phyloP scores from a whole-genome alignment of 2,797 vertebrate genomes.

The Tapirus indicus region DNA sequence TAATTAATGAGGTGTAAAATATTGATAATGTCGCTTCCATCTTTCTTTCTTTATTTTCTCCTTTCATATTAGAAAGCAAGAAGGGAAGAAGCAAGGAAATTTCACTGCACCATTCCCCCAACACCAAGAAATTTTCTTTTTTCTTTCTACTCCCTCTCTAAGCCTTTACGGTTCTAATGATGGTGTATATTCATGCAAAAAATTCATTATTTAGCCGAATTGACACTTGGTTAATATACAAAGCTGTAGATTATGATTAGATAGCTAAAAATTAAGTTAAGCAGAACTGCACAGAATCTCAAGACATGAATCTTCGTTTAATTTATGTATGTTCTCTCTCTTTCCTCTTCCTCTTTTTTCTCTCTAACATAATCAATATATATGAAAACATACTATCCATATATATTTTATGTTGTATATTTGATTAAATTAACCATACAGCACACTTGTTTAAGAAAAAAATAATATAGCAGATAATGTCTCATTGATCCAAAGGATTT shows the following conservation, averaged over 20 bases:
- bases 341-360: not conserved
- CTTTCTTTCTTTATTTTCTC: not conserved
- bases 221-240: not conserved
- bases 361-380: not conserved
- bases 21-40: not conserved
- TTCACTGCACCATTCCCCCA: not conserved
- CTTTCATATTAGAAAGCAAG: not conserved
- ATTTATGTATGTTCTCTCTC: not conserved
- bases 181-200: not conserved
- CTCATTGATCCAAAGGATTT: not conserved
- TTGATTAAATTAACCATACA: not conserved
- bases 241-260: not conserved
- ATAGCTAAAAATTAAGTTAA: not conserved
- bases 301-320: not conserved
- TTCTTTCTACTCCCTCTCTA: not conserved
- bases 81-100: not conserved
- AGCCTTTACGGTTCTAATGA: not conserved
- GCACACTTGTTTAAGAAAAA: not conserved
- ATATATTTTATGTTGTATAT: not conserved
- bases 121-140: not conserved
- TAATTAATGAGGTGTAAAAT: not conserved
- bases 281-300: not conserved
- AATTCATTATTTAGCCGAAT: not conserved
- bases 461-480: not conserved
- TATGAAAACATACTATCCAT: not conserved